Evolutionary conservation across 2,113 vertebrate species (phyloP), one percentile per base, ranked within the genome.

Genomic region (Alexandromys fortis): DNA sequence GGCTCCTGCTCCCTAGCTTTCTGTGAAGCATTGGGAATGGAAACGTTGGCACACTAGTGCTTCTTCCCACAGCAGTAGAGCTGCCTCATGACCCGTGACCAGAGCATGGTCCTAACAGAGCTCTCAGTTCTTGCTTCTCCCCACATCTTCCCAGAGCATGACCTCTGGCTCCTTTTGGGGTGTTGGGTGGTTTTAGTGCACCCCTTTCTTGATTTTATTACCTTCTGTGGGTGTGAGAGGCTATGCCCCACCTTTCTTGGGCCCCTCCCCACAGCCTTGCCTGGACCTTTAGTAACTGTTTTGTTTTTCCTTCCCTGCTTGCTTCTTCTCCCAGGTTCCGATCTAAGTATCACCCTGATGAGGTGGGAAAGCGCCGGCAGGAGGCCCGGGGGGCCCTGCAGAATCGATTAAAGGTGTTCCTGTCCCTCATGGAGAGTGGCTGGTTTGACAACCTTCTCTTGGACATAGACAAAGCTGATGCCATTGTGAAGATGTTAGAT

Each of bases 271-370:
- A 94, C 76, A 79, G 73, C 72, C 58, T 89, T 73, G 75, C 45
- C 45, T 28, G 86, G 79, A 79, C 96, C n/a, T 75, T 3, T 58
- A 26, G 6, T 98, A 78, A 98, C 90, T 92, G 5, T 79, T 77
- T 79, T 77, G 68, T 82, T 24, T 79, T 12, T 91, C 63, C 78
- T 61, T 47, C 72, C 86, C 87, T 42, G 0, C 21, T 78, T 38
- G 0, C 19, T 73, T 91, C 14, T n/a, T 83, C 94, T 94, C 95
- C 92, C 97, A 99, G 99, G 99, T 99, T 99, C 97, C 99, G 99
- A n/a, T 99, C 99, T 75, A 99, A 99, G 96, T 99, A 99, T 95
- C 99, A 99, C 96, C 99, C 99, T 3, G 99, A 99, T 24, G 99
- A 99, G 97, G 98, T 99, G 22, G 99, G 98, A 11, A 98, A 98